Evolutionary conservation across 2,888 invertebrate genomes (phyloP), one percentile per base, ranked within the genome.

Genomic region (Eupelmus urozonus): DNA sequence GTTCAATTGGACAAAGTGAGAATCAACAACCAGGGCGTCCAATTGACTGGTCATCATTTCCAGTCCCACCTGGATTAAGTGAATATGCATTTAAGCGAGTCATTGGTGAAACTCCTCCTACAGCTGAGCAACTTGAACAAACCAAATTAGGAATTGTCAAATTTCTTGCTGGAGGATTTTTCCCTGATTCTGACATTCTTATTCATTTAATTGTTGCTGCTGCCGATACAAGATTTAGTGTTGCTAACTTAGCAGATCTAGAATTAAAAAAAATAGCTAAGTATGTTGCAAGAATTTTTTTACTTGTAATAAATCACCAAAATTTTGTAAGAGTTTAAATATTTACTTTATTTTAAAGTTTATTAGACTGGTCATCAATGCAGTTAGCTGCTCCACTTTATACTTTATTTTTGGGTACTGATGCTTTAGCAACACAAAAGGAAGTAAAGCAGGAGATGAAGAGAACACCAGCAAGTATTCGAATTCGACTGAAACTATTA

Each of bases 161-260:
- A 85, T 96, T 98, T 85, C 91, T 98, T 72, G 93, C 94, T 62
- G 93, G 94, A 82, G 96, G 96, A 65, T 92, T 96, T 53, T 95
- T 97, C 84, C 92, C 93, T 29, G 94, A 94, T 84, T 92, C 93
- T 27, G 95, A 96, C 77, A 93, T 95, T 34, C 91, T 96, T 25
- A 90, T 95, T 80, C 94, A 96, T 72, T 91, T 97, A 78, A 93
- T 97, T 9, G 93, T 98, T 5, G 97, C 96, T 1, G 95, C 96
- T 0, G 94, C 97, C 0, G 98, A 98, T 87, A 96, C 97, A 0
- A 92, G 97, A 81, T 97, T 95, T 88, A 95, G 94, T 89, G 96
- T 98, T 59, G 96, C 96, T 70, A 96, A 96, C 87, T 92, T 95
- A 75, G 97, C 97, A 1, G 96, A 97, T 86, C 93, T 94, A 81